Evolutionary conservation across 1,140 invertebrate species (phyloP).

Genomic region (Antheraea pernyi): DNA sequence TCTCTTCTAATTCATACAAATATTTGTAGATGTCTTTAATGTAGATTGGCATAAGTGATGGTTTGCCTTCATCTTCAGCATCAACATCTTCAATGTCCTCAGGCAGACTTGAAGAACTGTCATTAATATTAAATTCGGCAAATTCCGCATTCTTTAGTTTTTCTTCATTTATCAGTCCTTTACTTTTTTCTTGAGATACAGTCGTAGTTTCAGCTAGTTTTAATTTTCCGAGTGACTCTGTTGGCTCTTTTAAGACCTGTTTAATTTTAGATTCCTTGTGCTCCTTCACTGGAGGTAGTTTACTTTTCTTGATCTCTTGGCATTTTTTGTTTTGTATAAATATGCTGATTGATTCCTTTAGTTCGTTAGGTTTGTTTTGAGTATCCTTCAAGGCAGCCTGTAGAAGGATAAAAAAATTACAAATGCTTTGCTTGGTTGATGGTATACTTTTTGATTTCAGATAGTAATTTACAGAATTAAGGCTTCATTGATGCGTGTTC

Average conservation of each 20-base stretch:
- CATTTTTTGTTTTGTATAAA: constrained; percentile 41
- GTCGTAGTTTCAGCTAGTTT: constrained; percentile 40
- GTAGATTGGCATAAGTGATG: constrained; percentile 89
- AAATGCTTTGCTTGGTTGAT: not conserved
- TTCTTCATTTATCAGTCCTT: constrained; percentile 2
- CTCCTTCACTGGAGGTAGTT: constrained; percentile 50
- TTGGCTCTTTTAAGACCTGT: constrained; percentile 53
- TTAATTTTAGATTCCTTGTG: constrained; percentile 48
- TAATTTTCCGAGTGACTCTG: constrained; percentile 56
- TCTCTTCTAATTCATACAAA: constrained; percentile 85
- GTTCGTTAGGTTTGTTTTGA: constrained; percentile 40
- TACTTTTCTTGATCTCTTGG: constrained; percentile 45
- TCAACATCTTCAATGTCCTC: constrained; percentile 83
- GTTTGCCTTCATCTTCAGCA: constrained; percentile 83
- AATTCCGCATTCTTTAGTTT: not conserved
- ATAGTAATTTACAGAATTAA: too few species aligned
- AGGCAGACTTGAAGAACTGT: constrained; percentile 39
- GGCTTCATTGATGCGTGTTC: too few species aligned
- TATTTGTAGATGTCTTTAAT: constrained; percentile 93
- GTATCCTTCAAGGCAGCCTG: constrained; percentile 53
- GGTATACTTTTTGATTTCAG: not conserved
- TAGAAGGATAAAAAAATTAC: constrained; percentile 5
- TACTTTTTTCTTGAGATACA: not conserved
- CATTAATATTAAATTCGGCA: not conserved
- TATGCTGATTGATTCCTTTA: constrained; percentile 36